phyloP scores from a whole-genome alignment of 2,113 vertebrate genomes.

The Herpetotheres cachinnans region DNA sequence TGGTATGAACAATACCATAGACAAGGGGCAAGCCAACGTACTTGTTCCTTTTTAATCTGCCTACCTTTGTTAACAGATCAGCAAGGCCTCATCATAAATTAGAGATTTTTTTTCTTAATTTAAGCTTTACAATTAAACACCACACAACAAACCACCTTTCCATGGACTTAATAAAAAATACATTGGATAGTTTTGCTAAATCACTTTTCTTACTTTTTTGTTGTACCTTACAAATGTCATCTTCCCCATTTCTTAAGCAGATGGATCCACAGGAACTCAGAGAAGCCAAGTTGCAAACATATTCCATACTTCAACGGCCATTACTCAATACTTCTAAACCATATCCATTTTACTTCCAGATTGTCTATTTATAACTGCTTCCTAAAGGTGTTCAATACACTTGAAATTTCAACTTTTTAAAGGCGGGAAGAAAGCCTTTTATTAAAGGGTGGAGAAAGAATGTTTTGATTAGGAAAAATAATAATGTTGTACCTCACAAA shows the following conservation, averaged over 20 bases:
- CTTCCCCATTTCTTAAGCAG: neutral
- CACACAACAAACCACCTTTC: neutral
- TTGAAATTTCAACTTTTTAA: neutral
- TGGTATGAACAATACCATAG: neutral
- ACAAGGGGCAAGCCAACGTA: neutral
- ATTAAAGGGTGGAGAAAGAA: accelerated
- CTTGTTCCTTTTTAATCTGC: neutral
- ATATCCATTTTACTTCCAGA: neutral
- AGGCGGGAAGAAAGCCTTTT: neutral
- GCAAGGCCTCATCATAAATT: neutral
- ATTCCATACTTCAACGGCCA: neutral
- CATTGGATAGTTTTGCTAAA: neutral
- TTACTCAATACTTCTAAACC: neutral
- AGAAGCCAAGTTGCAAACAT: neutral
- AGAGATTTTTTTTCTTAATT: neutral
- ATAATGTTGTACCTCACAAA: neutral
- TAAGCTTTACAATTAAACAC: neutral
- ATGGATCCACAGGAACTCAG: neutral
- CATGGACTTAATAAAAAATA: neutral
- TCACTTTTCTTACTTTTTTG: neutral
- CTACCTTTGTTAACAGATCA: neutral
- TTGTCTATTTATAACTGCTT: neutral
- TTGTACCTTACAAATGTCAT: neutral
- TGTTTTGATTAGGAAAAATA: neutral
- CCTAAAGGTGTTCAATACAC: neutral